Percentiles rank a stretch among this genome's conserved stretches.
These are phyloP conservation scores for Eulemur rufifrons DNA, from an alignment of 2,113 vertebrate species.

Conservation along the genomic window DNA sequence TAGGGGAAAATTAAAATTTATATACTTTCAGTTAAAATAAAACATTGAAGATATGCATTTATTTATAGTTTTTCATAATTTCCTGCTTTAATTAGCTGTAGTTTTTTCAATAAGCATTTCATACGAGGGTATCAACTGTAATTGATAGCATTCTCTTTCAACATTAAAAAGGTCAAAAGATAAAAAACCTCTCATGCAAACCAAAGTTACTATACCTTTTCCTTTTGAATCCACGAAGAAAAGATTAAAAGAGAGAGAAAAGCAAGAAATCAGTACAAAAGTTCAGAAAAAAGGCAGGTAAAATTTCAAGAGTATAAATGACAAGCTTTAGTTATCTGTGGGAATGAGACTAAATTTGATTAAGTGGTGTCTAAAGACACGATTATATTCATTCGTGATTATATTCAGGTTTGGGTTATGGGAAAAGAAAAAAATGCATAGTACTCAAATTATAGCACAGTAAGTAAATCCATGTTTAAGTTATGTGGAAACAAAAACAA, in stretches of 20 bases:
- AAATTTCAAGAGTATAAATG: conserved; percentile 53
- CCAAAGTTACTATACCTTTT: conserved; percentile 92
- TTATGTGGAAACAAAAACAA: conserved; percentile 33
- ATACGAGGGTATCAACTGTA: neutral
- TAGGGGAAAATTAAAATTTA: neutral
- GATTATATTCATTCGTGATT: neutral
- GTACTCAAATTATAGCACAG: conserved; percentile 17
- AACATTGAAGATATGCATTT: neutral
- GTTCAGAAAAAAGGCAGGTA: conserved; percentile 61
- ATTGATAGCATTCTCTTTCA: conserved; percentile 51
- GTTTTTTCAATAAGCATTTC: neutral
- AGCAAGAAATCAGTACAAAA: conserved; percentile 81
- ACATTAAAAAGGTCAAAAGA: conserved; percentile 57
- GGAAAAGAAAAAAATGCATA: neutral
- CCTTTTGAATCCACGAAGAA: conserved; percentile 89
- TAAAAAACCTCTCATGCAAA: conserved; percentile 78
- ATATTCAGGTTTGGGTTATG: conserved; percentile 3
- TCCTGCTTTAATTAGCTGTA: conserved; percentile 22
- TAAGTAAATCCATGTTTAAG: conserved; percentile 6
- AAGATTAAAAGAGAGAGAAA: conserved; percentile 80
- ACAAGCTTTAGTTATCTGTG: conserved; percentile 40
- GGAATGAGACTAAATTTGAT: neutral
- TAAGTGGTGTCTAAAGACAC: neutral
- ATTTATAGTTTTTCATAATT: conserved; percentile 51
- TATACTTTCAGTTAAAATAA: conserved; percentile 46